Percentiles rank a stretch among this genome's conserved stretches.
These are phyloP conservation scores for Egretta garzetta DNA, from an alignment of 2,113 vertebrate genomes.

Conservation along the genomic window DNA sequence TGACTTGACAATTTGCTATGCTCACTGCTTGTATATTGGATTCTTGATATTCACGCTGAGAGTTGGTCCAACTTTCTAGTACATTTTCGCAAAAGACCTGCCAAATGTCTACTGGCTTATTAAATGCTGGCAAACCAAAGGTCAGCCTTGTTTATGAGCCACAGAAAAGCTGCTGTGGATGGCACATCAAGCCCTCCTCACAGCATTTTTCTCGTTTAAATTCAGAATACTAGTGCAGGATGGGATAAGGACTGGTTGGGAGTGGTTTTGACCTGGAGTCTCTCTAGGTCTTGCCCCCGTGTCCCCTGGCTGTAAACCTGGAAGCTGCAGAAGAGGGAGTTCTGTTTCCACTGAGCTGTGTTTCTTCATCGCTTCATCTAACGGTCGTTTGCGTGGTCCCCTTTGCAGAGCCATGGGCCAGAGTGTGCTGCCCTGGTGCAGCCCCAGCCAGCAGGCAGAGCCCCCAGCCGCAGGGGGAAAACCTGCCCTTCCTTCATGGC, in stretches of 20 bases:
- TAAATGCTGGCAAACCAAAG: constrained; percentile 53
- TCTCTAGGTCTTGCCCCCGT: accelerated
- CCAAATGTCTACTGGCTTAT: constrained; percentile 49
- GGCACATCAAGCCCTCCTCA: background rate
- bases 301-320: accelerated
- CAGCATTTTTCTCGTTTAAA: background rate
- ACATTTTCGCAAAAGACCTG: constrained; percentile 33
- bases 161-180: background rate
- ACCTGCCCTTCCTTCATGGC: background rate
- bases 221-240: background rate
- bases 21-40: constrained; percentile 31
- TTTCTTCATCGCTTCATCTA: accelerated
- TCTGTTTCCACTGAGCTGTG: background rate
- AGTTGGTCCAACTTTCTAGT: constrained; percentile 56
- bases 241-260: background rate
- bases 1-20: constrained; percentile 63
- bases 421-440: background rate
- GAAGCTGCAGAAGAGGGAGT: background rate
- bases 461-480: accelerated
- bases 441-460: accelerated
- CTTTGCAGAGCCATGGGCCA: background rate
- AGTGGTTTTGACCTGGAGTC: background rate
- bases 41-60: constrained; percentile 44
- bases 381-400: accelerated
- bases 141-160: background rate